Conservation (phyloP, 2,113 vertebrate species). For the Turdus rufiventris region DNA sequence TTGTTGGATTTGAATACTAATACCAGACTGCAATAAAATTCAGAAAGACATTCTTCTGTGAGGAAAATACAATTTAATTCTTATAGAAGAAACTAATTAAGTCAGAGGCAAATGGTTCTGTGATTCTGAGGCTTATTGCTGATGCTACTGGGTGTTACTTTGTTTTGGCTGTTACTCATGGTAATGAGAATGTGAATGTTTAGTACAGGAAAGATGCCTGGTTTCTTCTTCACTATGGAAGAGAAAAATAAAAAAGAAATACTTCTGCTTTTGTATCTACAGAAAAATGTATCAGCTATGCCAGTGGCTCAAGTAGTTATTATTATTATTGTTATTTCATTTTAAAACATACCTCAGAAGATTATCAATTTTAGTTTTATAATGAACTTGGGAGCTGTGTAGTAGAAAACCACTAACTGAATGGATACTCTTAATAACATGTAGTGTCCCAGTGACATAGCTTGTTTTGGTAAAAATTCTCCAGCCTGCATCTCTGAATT, state of each 20-base stretch:
- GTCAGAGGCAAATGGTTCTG: conserved; percentile 24
- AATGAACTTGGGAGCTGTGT: not conserved
- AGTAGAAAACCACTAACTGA: not conserved
- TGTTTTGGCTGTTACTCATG: conserved; percentile 16
- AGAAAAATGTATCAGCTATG: not conserved
- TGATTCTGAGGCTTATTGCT: conserved; percentile 42
- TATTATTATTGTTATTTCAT: conserved; percentile 11
- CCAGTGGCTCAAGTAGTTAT: not conserved
- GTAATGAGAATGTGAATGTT: conserved; percentile 26
- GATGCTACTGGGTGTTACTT: conserved; percentile 18
- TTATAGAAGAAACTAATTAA: conserved; percentile 60
- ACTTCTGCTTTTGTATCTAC: not conserved
- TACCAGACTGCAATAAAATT: conserved; percentile 29
- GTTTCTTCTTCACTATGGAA: not conserved
- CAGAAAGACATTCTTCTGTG: conserved; percentile 36
- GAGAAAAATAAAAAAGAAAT: not conserved
- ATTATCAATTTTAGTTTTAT: not conserved
- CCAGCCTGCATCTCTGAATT: not conserved
- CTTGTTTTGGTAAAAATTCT: not conserved
- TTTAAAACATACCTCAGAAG: not conserved
- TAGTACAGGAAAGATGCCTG: not conserved
- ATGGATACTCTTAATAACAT: not conserved
- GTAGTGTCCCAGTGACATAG: not conserved
- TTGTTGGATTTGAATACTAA: conserved; percentile 51
- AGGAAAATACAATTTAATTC: conserved; percentile 56